Evolutionary conservation across 2,113 vertebrate species (phyloP), one percentile per base, ranked within the genome.

Genomic region (Rhombomys opimus): DNA sequence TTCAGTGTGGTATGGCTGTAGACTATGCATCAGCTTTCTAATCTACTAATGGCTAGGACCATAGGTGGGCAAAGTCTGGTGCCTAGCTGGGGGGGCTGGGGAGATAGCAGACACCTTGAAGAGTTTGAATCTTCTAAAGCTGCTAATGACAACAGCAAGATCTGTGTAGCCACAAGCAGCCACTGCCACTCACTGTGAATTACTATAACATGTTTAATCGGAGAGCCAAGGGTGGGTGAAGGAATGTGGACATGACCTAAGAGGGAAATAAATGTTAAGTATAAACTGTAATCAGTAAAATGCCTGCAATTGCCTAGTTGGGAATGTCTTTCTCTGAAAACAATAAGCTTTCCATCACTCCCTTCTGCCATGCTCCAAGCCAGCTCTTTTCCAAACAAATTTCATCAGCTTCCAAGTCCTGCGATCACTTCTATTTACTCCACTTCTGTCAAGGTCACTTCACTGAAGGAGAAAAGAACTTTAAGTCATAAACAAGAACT

Each of bases 351-450:
- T 82, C 67, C 9, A 87, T 20, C 41, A 18, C 27, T 81, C 59
- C 38, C 30, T 86, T 93, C 54, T 18, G 50, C 46, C 22, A 61
- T 23, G 63, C 18, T 12, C 27, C 27, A 35, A 4, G 9, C 46
- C 67, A 77, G 52, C 15, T 89, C 85, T 96, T 91, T 91, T 80
- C 52, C 76, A 93, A 96, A 22, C 61, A 75, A 93, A 93, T 27
- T 63, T 38, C 23, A 68, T n/a, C 50, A 86, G 50, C 65, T 46
- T 76, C 84, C 17, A 72, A 41, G 20, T 6, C 17, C 59, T n/a
- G 67, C 30, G 52, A 57, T 17, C 3, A 82, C 13, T 25, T 15
- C 38, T 52, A 81, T 72, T 95, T 76, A 93, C 17, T 89, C 30
- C 20, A 81, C 50, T 89, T 91, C 52, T 54, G 30, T 86, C 86